Percentiles rank a stretch among this genome's conserved stretches.
phyloP scores from a whole-genome alignment of 2,113 vertebrate species.

The Tragulus kanchil region DNA sequence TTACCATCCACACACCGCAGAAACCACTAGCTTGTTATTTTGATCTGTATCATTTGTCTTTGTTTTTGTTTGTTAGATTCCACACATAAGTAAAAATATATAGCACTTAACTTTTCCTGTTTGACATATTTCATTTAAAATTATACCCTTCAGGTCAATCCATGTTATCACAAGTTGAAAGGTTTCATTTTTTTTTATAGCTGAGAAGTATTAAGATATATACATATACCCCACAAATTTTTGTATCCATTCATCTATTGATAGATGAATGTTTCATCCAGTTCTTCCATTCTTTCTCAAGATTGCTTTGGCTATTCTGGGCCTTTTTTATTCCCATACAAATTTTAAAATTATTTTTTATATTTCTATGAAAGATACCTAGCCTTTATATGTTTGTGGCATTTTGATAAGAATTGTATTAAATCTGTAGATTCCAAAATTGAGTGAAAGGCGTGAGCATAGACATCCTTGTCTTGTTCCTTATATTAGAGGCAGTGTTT shows the following conservation, averaged over 20 bases:
- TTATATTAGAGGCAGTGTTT: background rate
- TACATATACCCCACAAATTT: background rate
- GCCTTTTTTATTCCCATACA: background rate
- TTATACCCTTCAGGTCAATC: background rate
- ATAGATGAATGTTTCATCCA: background rate
- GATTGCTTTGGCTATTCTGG: background rate
- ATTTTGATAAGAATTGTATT: background rate
- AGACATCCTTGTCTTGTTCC: background rate
- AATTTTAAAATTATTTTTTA: background rate
- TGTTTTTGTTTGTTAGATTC: background rate
- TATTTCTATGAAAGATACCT: background rate
- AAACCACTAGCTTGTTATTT: background rate
- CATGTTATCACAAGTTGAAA: background rate
- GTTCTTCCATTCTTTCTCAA: background rate
- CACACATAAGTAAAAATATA: background rate
- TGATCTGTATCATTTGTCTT: background rate
- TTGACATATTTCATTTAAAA: background rate
- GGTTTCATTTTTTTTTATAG: background rate
- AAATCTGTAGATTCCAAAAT: background rate
- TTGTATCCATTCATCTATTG: background rate
- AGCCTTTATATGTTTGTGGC: background rate
- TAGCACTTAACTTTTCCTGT: background rate
- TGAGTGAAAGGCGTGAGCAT: background rate
- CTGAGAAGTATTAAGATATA: background rate
- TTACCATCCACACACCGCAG: background rate